Evolutionary conservation across 2,888 invertebrate species (phyloP).

Genomic region (Hirtodrosophila trivittata): DNA sequence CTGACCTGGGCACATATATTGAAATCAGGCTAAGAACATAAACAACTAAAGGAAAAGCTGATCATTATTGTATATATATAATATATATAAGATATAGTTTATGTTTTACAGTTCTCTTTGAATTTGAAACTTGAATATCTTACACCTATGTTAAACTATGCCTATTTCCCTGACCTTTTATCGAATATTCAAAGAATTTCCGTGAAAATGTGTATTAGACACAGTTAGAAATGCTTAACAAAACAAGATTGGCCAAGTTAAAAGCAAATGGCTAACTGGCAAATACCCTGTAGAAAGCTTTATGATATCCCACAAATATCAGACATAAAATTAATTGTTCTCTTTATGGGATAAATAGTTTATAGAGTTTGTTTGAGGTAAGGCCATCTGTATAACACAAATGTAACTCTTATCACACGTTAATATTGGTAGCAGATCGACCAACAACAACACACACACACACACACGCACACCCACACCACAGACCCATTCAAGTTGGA

Average conservation of each 20-base stretch:
- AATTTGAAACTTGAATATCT: too few species aligned
- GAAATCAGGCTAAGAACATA: not conserved
- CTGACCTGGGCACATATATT: not conserved
- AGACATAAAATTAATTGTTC: too few species aligned
- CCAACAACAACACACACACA: conserved; percentile 5
- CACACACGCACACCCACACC: not conserved
- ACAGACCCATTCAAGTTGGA: conserved; percentile 37
- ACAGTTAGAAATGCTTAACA: too few species aligned
- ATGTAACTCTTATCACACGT: not conserved
- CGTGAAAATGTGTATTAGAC: conserved; percentile 17
- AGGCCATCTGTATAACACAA: not conserved
- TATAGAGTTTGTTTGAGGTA: too few species aligned
- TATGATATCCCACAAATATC: too few species aligned
- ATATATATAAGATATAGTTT: too few species aligned
- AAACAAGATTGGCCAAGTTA: not conserved
- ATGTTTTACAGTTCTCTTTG: too few species aligned
- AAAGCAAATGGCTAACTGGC: not conserved
- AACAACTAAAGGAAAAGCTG: too few species aligned
- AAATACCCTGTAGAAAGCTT: not conserved
- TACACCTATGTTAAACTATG: too few species aligned
- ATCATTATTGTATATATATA: too few species aligned
- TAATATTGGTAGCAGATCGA: not conserved
- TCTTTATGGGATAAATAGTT: too few species aligned
- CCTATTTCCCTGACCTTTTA: not conserved
- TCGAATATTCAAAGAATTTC: conserved; percentile 21